Base-by-base conservation (phyloP, 1,140 invertebrate species). In the Stratiolaelaps scimitus region DNA sequence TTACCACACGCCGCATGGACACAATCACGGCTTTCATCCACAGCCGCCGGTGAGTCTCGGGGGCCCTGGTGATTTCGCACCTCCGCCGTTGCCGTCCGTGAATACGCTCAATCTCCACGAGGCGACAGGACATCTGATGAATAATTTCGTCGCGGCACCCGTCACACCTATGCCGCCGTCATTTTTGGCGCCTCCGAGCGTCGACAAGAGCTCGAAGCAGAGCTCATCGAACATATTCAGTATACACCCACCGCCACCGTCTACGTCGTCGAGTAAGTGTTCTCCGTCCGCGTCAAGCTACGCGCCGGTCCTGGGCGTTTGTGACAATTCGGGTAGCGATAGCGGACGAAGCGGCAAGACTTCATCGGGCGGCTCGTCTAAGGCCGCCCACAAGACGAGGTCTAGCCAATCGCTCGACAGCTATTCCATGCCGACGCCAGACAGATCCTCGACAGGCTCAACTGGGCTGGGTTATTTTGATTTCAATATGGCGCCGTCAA, bases 321-420 rank as follows among this genome's bases (percentile, higher is more conserved):
- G 26, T 5, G 34, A 26, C 53, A 60, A 60, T 26, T 26, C 26
- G 34, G 34, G 53, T 23, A 23, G 53, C 20, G 53, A 34, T 60
- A 26, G 53, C 23, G 23, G 23, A 15, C 13, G 53, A 26, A 60
- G 23, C 23, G 10, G 23, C 34, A 17, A 26, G 15, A 15, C 26
- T 34, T 17, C 15, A 17, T 29, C 26, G 15, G 26, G 47, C 47
- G 47, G 47, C 26, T 20, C 17, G 15, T 29, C 15, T 15, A 60
- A 60, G 20, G 26, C 53, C 53, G 53, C 53, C 15, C 53, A 60
- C 17, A 60, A 60, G 23, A 60, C 53, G n/a, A 60, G 53, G 34
- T 60, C 53, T 26, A 60, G 53, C 34, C 53, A 60, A 60, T 60
- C 53, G 5, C 34, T 60, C 15, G 53, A 60, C 10, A 60, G 53